Evolutionary conservation across 2,888 invertebrate species (phyloP), one percentile per base, ranked within the genome.

Genomic region (Tipula confusa): DNA sequence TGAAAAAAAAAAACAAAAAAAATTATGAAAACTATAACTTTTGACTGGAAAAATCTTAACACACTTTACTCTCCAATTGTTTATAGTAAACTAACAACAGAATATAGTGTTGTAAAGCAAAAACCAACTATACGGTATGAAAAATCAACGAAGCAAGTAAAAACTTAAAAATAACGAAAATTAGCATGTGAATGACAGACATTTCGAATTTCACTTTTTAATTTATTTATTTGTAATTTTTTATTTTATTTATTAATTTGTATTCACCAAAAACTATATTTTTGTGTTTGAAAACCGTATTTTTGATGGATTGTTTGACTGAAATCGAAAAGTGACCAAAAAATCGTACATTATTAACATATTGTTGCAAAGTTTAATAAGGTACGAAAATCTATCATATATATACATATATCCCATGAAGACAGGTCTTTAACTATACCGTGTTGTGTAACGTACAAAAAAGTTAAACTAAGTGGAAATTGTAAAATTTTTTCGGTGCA

Each of bases 181-280:
- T 80, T 80, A 29, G 80, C 80, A 80, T 80, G 80, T 29, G 80
- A 80, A 80, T 64, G 64, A 64, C 64, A 80, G 80, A 80, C 80
- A 80, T 80, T 80, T 29, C 80, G 15, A 80, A 80, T 80, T 80
- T 80, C 80, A 80, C 80, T 80, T 80, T 80, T 80, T 31, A 80
- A 29, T 29, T 31, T 29, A 31, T n/a, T 80, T 80, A 29, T 80
- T 80, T 80, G 15, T 43, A 15, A 6, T 9, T 64, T 64, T 29
- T 79, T 79, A 79, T 79, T 79, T 80, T 80, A 29, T 29, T n/a
- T 80, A 29, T 80, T 80, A 80, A 15, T 6, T n/a, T 28, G 28
- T 29, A 28, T 24, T 79, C 79, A 79, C 11, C 24, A 15, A 15
- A n/a, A 43, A 43, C 24, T 64, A 64, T 64, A 64, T 24, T 64